Evolutionary conservation across 2,888 invertebrate species (phyloP).

Genomic region (Chrysolina americana): DNA sequence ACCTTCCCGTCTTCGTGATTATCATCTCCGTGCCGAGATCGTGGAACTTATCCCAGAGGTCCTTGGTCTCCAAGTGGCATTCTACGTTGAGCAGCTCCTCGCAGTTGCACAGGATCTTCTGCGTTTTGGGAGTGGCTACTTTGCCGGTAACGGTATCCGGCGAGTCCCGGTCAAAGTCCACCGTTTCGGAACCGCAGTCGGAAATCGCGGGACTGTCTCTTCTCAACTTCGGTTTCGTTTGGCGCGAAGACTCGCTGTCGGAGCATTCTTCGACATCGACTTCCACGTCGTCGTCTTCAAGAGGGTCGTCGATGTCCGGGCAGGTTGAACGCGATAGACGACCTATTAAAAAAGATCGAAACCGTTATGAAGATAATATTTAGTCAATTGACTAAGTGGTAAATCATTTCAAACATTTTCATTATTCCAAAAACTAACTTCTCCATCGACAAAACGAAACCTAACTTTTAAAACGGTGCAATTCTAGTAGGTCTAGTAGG

Average conservation of each 20-base stretch:
- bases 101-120: constrained; percentile 75
- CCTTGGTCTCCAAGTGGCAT: constrained; percentile 85
- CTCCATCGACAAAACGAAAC: too few relatives aligned
- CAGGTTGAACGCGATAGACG: constrained; percentile 65
- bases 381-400: too few relatives aligned
- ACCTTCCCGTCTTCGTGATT: constrained; percentile 88
- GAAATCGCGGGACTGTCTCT: constrained; percentile 65
- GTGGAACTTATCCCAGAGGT: constrained; percentile 87
- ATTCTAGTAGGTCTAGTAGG: too few relatives aligned
- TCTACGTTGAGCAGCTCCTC: constrained; percentile 77
- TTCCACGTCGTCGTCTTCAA: constrained; percentile 72
- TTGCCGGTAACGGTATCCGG: constrained; percentile 65
- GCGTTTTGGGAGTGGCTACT: constrained; percentile 60
- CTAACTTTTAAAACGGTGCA: too few relatives aligned
- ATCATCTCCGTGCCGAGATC: constrained; percentile 88
- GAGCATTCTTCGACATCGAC: constrained; percentile 76
- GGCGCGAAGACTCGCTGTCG: constrained; percentile 70
- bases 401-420: too few relatives aligned
- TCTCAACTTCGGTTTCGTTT: constrained; percentile 56
- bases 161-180: constrained; percentile 66
- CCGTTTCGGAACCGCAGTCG: constrained; percentile 67
- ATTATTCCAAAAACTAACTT: too few relatives aligned
- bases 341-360: constrained; percentile 35
- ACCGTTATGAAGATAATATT: too few relatives aligned
- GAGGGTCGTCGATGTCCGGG: constrained; percentile 69